phyloP scores from a whole-genome alignment of 2,797 vertebrate genomes.

The Stomatorhinus walkeri region DNA sequence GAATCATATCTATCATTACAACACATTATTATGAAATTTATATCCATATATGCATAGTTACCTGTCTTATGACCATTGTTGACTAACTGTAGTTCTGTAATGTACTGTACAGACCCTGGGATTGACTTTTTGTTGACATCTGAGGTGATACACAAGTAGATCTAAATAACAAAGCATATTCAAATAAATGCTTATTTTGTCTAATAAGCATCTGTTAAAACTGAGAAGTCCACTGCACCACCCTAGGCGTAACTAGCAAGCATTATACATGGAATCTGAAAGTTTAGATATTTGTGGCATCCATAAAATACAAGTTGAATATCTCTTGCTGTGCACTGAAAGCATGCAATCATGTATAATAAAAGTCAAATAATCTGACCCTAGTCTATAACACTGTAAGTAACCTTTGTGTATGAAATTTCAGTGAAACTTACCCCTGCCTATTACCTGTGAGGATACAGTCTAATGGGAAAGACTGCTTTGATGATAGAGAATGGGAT shows the following conservation, averaged over 20 bases:
- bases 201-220: background rate
- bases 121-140: background rate
- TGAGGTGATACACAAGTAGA: background rate
- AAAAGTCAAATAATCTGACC: background rate
- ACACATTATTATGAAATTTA: too few relatives aligned
- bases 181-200: background rate
- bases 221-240: background rate
- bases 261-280: background rate
- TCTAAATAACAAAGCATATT: background rate
- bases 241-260: background rate
- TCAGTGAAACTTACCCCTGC: background rate
- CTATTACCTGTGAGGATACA: slow-evolving; percentile 27
- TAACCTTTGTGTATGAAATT: background rate
- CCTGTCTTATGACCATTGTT: too few relatives aligned
- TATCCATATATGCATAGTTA: too few relatives aligned
- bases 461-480: background rate
- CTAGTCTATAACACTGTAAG: background rate
- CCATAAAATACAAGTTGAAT: background rate
- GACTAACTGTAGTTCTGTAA: background rate
- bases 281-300: background rate
- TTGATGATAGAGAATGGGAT: background rate
- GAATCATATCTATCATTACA: too few relatives aligned
- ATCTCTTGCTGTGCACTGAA: background rate
- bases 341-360: background rate
- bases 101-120: background rate